Percentiles rank a stretch among this genome's conserved stretches.
Conservation (phyloP, 2,888 invertebrate genomes). For the Yponomeuta cagnagella region DNA sequence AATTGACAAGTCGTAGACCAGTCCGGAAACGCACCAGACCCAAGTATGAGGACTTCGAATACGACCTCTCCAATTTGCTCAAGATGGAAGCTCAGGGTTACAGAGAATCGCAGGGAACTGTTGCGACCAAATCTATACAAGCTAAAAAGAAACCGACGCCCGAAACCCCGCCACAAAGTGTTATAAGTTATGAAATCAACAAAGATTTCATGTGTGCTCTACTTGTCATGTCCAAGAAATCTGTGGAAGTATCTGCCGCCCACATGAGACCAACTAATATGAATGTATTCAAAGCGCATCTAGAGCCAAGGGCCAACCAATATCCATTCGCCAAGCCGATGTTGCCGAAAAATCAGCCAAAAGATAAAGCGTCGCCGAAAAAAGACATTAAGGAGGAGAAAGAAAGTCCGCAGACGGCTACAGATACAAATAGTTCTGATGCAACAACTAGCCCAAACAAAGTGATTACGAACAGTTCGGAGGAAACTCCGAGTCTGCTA, state of each 20-base stretch:
- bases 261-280: constrained; percentile 47
- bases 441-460: background rate
- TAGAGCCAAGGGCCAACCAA: constrained; percentile 33
- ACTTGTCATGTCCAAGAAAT: constrained; percentile 48
- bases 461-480: background rate
- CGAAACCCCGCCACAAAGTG: constrained; percentile 37
- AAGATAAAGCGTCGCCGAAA: constrained; percentile 31
- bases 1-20: constrained; percentile 69
- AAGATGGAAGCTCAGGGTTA: constrained; percentile 72
- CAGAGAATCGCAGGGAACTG: constrained; percentile 47
- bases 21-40: constrained; percentile 79
- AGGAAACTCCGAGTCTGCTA: background rate
- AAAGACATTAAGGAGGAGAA: constrained; percentile 8
- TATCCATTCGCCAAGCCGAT: constrained; percentile 58
- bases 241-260: constrained; percentile 48
- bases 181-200: constrained; percentile 24
- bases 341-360: constrained; percentile 46
- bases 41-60: constrained; percentile 82
- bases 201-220: constrained; percentile 60
- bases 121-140: constrained; percentile 39
- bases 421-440: background rate
- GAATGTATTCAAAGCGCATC: constrained; percentile 31
- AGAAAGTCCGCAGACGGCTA: background rate
- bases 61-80: constrained; percentile 78
- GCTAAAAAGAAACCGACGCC: constrained; percentile 46